Evolutionary conservation across 2,888 invertebrate genomes (phyloP), one percentile per base, ranked within the genome.

Genomic region (Lasioglossum malachurum): DNA sequence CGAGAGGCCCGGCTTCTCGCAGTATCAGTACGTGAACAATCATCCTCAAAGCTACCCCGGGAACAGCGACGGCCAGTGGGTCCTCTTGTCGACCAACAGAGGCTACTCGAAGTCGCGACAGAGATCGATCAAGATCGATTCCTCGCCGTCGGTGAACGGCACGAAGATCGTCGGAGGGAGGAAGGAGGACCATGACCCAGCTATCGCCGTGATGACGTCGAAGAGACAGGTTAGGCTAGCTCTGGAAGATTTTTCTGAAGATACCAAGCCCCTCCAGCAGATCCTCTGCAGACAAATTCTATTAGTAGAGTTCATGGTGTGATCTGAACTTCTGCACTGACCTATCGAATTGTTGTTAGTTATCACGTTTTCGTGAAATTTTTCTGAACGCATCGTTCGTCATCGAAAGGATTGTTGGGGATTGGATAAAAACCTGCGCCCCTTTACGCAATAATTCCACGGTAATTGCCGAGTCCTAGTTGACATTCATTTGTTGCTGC

Each of bases 11-110:
- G 89, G 92, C 14, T 96, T 96, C 75, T 96, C 96, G 64, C 96
- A 96, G 35, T 96, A 96, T 88, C 93, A 94, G 31, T 95, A 95
- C 84, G 90, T 89, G 67, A 77, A 89, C 57, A 93, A 92, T 77
- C 96, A 96, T 92, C 96, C 97, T 0, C 94, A 96, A 4, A 96
- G 96, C 4, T 96, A 97, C 93, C 97, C 97, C 0, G 96, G 96
- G 0, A 96, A 96, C 85, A 97, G 97, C 0, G 97, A 97, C 84
- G 98, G 98, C 0, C 97, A 97, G 90, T 98, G 98, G 98, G 97
- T 98, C 3, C 95, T 98, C 2, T 95, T 98, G 12, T 97, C 97
- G 0, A 97, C 97, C 5, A 98, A 98, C 19, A 97, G 97, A 95
- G 98, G 98, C 0, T 98, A 97, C 92, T 94, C 95, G 1, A 95